Conservation (phyloP, 2,797 vertebrate species). For the Lates japonicus region DNA sequence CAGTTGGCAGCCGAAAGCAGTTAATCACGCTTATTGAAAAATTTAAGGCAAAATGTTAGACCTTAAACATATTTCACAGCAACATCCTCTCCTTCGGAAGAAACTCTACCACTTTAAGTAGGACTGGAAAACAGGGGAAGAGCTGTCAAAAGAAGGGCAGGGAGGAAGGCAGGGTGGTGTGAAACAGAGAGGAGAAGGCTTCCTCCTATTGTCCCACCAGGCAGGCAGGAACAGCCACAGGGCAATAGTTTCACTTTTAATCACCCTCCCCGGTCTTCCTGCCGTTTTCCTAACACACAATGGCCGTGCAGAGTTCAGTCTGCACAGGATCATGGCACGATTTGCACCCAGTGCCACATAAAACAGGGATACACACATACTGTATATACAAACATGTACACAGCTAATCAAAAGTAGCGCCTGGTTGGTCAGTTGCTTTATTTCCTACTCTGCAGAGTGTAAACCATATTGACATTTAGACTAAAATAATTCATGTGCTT, state of each 20-base stretch:
- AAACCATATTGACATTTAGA: conserved; percentile 23
- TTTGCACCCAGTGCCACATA: conserved; percentile 1
- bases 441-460: conserved; percentile 35
- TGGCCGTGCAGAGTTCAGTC: conserved; percentile 44
- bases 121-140: conserved; percentile 8
- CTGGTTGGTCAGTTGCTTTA: conserved; percentile 34
- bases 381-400: conserved; percentile 31
- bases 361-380: conserved; percentile 43
- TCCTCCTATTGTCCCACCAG: conserved; percentile 68
- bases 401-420: conserved; percentile 55
- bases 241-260: conserved; percentile 81
- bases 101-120: conserved; percentile 18
- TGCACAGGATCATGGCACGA: conserved; percentile 25
- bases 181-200: conserved; percentile 69
- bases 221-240: conserved; percentile 68
- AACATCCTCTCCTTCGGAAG: background rate
- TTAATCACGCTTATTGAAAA: background rate
- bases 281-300: conserved; percentile 78
- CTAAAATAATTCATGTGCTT: conserved; percentile 28
- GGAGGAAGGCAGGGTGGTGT: conserved; percentile 51
- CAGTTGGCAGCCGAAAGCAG: background rate
- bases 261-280: conserved; percentile 80
- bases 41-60: background rate
- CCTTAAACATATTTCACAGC: background rate
- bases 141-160: conserved; percentile 31